Conservation (phyloP, 2,797 vertebrate genomes). For the Acestrorhynchus altus region DNA sequence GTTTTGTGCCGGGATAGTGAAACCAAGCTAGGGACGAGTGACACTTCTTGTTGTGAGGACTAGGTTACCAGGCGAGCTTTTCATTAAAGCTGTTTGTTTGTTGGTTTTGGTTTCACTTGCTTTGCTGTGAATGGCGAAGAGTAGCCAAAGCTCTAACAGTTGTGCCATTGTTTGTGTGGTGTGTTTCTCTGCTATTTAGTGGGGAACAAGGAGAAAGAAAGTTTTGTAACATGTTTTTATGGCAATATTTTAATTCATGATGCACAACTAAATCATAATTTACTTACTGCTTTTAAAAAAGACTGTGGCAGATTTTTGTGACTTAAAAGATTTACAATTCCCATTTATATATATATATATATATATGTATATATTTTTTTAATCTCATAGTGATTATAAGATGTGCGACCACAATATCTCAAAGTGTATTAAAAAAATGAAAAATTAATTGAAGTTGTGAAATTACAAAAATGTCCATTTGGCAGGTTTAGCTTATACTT, state of each 20-base stretch:
- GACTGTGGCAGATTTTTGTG: neutral
- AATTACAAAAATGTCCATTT: constrained; percentile 70
- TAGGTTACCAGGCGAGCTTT: constrained; percentile 54
- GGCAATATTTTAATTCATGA: neutral
- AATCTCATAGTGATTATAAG: too few species aligned
- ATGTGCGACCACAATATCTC: constrained; percentile 16
- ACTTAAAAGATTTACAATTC: neutral
- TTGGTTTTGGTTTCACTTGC: constrained; percentile 50
- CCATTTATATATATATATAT: neutral
- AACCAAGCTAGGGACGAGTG: constrained; percentile 48
- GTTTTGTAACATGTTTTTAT: constrained; percentile 9
- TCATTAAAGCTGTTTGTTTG: constrained; percentile 56
- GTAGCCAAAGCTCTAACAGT: constrained; percentile 39
- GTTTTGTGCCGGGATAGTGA: constrained; percentile 52
- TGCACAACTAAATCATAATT: neutral
- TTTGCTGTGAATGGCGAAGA: constrained; percentile 38
- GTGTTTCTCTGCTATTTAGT: constrained; percentile 11
- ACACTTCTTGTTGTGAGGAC: constrained; percentile 52
- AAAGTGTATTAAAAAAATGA: constrained; percentile 38
- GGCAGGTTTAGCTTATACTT: constrained; percentile 54
- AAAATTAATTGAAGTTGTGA: constrained; percentile 55
- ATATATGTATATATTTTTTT: neutral
- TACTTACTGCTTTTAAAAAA: constrained; percentile 4
- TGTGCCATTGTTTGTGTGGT: constrained; percentile 29
- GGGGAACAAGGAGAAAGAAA: neutral